Evolutionary conservation across 2,797 vertebrate species (phyloP).

Genomic region (Lithobates sylvaticus): DNA sequence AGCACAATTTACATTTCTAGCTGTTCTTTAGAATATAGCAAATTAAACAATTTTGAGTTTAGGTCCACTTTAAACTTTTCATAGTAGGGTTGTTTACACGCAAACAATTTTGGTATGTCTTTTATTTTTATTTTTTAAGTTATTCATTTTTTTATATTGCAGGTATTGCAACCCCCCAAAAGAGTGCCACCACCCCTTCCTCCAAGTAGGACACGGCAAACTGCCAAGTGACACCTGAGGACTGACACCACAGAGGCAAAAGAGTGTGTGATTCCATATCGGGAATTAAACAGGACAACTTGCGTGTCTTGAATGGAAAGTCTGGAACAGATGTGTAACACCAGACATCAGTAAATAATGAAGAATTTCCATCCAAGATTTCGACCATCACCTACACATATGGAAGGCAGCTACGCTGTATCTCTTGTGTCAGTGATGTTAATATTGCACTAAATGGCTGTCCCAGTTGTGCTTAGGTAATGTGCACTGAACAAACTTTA

Average conservation of each 20-base stretch:
- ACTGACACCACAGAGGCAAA: neutral
- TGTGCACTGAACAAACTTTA: neutral
- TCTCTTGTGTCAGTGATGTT: neutral
- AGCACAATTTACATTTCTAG: no score
- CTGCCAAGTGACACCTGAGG: neutral
- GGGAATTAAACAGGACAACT: neutral
- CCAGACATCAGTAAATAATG: neutral
- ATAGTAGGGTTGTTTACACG: no score
- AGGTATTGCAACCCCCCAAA: constrained; percentile 39
- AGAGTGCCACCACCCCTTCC: constrained; percentile 39
- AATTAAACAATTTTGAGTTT: no score
- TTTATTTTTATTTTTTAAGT: no score
- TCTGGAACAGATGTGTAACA: neutral
- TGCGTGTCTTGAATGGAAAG: neutral
- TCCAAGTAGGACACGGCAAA: constrained; percentile 19
- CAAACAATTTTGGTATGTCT: no score
- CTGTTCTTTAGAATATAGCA: no score
- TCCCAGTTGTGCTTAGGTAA: neutral
- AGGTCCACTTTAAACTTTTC: no score
- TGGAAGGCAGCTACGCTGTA: neutral
- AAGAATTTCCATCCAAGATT: neutral
- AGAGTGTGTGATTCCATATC: neutral
- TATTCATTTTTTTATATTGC: neutral
- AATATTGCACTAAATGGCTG: neutral
- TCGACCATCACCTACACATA: neutral